Conservation (phyloP, 2,797 vertebrate genomes). For the Pipistrellus kuhlii region DNA sequence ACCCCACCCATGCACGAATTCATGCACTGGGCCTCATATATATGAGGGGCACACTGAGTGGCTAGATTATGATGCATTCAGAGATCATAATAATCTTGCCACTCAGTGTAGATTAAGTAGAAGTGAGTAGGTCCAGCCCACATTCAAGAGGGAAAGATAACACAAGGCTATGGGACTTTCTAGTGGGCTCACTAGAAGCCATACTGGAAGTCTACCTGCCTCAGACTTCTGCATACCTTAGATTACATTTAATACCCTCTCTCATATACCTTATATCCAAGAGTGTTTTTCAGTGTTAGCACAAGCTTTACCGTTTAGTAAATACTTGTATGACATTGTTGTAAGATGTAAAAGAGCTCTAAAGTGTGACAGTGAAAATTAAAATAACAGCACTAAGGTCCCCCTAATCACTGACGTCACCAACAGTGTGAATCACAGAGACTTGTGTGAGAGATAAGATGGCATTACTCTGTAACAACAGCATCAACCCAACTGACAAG, state of each 20-base stretch:
- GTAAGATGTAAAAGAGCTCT: background rate
- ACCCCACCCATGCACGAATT: no score
- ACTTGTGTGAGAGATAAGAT: background rate
- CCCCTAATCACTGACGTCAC: background rate
- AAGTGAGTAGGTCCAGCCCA: background rate
- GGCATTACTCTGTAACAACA: background rate
- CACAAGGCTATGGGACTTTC: background rate
- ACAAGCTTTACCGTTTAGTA: background rate
- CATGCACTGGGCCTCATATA: no score
- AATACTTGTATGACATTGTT: background rate
- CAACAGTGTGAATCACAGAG: background rate
- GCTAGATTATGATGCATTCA: no score
- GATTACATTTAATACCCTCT: background rate
- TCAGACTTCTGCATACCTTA: background rate
- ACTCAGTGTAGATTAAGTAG: background rate
- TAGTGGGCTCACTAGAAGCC: background rate
- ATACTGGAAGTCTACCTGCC: background rate
- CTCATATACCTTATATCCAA: background rate
- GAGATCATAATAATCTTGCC: no score
- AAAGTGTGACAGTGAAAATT: background rate
- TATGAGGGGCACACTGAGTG: no score
- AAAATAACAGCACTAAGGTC: background rate
- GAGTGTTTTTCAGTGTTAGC: background rate
- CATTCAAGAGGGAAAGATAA: background rate
- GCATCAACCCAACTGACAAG: background rate